These are phyloP conservation scores for Ceryle rudis DNA, from an alignment of 2,797 vertebrate genomes.

Conservation along the genomic window DNA sequence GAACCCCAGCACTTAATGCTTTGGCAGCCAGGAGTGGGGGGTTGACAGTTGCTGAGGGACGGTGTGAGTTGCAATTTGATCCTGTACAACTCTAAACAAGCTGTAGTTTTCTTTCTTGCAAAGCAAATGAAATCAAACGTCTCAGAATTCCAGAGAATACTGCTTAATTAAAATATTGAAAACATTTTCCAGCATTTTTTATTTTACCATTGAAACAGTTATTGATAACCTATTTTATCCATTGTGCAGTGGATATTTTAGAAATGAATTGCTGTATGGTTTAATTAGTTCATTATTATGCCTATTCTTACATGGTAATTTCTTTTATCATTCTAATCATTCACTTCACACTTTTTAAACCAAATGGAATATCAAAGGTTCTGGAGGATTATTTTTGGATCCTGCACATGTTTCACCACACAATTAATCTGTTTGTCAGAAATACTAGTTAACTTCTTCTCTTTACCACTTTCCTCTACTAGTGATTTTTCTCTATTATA, in stretches of 20 bases:
- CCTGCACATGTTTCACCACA: conserved; percentile 61
- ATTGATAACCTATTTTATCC: conserved; percentile 73
- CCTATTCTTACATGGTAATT: conserved; percentile 70
- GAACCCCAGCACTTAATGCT: not conserved
- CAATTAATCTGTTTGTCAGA: conserved; percentile 75
- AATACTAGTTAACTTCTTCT: conserved; percentile 58
- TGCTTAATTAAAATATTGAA: conserved; percentile 51
- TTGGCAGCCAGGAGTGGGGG: not conserved
- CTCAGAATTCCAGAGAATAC: conserved; percentile 5
- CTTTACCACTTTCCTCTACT: conserved; percentile 43
- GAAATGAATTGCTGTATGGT: conserved; percentile 70
- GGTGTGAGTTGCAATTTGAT: not conserved
- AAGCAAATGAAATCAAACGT: conserved; percentile 28
- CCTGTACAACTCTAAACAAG: not conserved
- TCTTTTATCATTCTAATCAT: conserved; percentile 76
- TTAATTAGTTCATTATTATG: conserved; percentile 75
- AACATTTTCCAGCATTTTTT: conserved; percentile 40
- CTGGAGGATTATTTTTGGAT: conserved; percentile 65
- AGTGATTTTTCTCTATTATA: not conserved
- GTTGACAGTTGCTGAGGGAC: not conserved
- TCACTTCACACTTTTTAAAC: conserved; percentile 60
- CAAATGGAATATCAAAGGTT: conserved; percentile 66
- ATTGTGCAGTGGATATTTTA: conserved; percentile 73
- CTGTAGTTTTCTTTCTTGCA: not conserved
- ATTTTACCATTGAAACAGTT: conserved; percentile 58